phyloP scores from a whole-genome alignment of 2,888 invertebrate genomes.

The Ichneumoninae sp. region DNA sequence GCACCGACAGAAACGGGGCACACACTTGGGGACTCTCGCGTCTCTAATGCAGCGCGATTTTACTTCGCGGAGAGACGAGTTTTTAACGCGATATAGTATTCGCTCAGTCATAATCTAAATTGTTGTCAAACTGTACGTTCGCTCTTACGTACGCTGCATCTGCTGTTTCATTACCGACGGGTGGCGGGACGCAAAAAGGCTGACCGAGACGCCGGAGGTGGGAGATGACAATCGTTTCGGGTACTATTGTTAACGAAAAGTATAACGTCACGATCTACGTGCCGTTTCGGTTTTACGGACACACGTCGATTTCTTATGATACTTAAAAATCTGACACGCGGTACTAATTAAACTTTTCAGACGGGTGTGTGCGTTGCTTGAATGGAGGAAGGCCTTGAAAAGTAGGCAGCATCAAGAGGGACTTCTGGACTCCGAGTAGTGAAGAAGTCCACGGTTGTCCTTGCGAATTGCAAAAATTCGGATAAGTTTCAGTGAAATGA shows the following conservation, averaged over 20 bases:
- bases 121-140: not conserved
- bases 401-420: too few relatives aligned
- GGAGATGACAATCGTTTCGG: constrained; percentile 28
- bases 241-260: constrained; percentile 21
- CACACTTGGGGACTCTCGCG: not conserved
- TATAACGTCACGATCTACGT: constrained; percentile 32
- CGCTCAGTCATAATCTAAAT: not conserved
- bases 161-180: constrained; percentile 23
- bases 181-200: too few relatives aligned
- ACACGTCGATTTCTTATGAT: too few relatives aligned
- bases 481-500: too few relatives aligned
- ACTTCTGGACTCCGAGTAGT: too few relatives aligned
- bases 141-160: not conserved
- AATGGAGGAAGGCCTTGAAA: too few relatives aligned
- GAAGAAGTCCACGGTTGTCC: too few relatives aligned
- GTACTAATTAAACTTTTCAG: too few relatives aligned
- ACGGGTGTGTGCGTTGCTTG: too few relatives aligned
- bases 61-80: not conserved
- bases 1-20: not conserved
- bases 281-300: not conserved
- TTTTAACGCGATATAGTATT: constrained; percentile 14
- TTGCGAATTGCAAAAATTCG: too few relatives aligned
- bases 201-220: not conserved
- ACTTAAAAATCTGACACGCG: too few relatives aligned
- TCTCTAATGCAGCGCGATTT: not conserved